A percentile compares a stretch with the other conserved stretches of the same genome.
Evolutionary conservation across 2,113 vertebrate species (phyloP).

Genomic region (Rhinolophus sinicus): DNA sequence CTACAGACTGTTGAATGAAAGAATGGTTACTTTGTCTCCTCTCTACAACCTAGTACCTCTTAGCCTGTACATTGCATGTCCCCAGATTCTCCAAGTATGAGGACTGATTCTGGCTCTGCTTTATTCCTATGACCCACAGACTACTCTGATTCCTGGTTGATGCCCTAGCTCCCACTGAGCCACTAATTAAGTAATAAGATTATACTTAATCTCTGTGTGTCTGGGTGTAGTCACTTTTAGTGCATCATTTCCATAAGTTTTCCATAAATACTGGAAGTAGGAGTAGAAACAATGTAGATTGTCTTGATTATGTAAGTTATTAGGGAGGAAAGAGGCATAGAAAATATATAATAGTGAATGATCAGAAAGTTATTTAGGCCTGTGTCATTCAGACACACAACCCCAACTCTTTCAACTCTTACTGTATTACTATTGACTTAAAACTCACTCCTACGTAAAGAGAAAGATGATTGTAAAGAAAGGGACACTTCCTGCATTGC

Average conservation of each 20-base stretch:
- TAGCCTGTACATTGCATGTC: background rate
- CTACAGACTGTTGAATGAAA: background rate
- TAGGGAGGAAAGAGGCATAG: background rate
- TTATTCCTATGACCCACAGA: background rate
- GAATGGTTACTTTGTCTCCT: background rate
- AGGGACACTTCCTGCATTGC: background rate
- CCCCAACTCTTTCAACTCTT: background rate
- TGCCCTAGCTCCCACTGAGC: background rate
- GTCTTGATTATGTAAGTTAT: background rate
- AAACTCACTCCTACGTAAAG: background rate
- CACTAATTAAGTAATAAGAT: constrained; percentile 25
- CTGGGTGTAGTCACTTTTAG: background rate
- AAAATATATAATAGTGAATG: background rate
- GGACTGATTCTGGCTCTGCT: background rate
- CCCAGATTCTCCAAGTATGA: background rate
- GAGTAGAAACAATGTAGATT: background rate
- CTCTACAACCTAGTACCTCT: background rate
- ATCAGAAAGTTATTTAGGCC: background rate
- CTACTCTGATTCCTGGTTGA: background rate
- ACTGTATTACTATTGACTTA: background rate
- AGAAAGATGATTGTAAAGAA: constrained; percentile 13
- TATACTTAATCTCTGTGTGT: background rate
- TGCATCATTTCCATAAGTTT: constrained; percentile 16
- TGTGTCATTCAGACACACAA: background rate
- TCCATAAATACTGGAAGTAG: background rate